Percentiles rank a stretch among this genome's conserved stretches.
phyloP scores from a whole-genome alignment of 2,888 invertebrate species.

The Parthenolecanium corni region DNA sequence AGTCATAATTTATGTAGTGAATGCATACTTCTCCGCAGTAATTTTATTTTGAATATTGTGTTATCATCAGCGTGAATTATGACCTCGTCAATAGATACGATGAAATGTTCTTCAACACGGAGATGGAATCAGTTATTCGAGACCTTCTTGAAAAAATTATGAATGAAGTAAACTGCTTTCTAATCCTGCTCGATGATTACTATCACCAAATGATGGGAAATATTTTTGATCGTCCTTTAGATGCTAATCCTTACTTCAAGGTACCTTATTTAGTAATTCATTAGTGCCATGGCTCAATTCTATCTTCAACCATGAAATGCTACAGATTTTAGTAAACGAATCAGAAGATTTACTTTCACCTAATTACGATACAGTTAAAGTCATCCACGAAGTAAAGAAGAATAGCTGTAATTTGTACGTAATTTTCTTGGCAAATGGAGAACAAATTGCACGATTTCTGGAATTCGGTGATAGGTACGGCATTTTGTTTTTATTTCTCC shows the following conservation, averaged over 20 bases:
- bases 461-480: conserved; percentile 55
- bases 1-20: too few species aligned
- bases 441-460: conserved; percentile 55
- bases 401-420: conserved; percentile 60
- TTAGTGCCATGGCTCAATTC: background rate
- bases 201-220: conserved; percentile 46
- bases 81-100: background rate
- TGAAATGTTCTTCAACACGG: conserved; percentile 3
- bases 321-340: conserved; percentile 48
- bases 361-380: conserved; percentile 46
- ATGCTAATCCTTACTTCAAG: conserved; percentile 44
- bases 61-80: background rate
- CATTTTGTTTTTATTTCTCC: background rate
- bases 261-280: conserved; percentile 37
- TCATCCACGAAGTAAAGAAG: conserved; percentile 46
- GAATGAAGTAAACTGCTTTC: conserved; percentile 43
- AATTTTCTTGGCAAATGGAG: conserved; percentile 58
- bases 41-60: too few species aligned
- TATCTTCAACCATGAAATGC: background rate
- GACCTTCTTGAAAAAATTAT: conserved; percentile 16
- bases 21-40: too few species aligned
- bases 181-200: conserved; percentile 45
- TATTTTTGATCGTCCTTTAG: conserved; percentile 42
- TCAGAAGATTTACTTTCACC: conserved; percentile 55
- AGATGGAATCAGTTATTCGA: conserved; percentile 17